A percentile compares a stretch with the other conserved stretches of the same genome.
phyloP scores from a whole-genome alignment of 2,113 vertebrate species.

The Lampris incognitus region DNA sequence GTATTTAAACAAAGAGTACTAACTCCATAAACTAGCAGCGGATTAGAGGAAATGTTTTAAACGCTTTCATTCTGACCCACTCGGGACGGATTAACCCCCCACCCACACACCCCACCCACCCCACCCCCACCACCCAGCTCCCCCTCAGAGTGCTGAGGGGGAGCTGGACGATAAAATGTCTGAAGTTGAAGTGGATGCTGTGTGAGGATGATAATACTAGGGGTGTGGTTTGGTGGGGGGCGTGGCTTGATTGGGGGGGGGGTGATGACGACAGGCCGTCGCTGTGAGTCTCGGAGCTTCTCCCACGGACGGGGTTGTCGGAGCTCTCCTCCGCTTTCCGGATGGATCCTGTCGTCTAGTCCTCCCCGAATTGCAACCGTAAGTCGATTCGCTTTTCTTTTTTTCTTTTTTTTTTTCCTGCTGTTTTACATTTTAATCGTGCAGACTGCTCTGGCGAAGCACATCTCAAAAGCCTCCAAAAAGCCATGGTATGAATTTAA shows the following conservation, averaged over 20 bases:
- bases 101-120: too few relatives aligned
- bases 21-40: too few relatives aligned
- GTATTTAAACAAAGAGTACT: too few relatives aligned
- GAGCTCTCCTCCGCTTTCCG: slow-evolving; percentile 45
- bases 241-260: not conserved
- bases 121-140: too few relatives aligned
- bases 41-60: not conserved
- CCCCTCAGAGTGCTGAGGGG: not conserved
- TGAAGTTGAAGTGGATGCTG: slow-evolving; percentile 6
- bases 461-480: not conserved
- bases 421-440: not conserved
- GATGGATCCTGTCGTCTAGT: slow-evolving; percentile 73
- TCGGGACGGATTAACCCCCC: too few relatives aligned
- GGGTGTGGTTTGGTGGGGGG: slow-evolving; percentile 56
- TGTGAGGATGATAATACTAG: slow-evolving; percentile 27
- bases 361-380: slow-evolving; percentile 54
- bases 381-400: slow-evolving; percentile 53
- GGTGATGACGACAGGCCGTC: slow-evolving; percentile 51
- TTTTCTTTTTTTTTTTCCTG: too few relatives aligned
- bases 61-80: too few relatives aligned
- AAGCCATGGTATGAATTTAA: slow-evolving; percentile 4
- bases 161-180: slow-evolving; percentile 15
- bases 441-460: not conserved
- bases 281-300: slow-evolving; percentile 41
- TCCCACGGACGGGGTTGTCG: slow-evolving; percentile 61